phyloP scores from a whole-genome alignment of 2,888 invertebrate genomes.

The Parnassius orleans region DNA sequence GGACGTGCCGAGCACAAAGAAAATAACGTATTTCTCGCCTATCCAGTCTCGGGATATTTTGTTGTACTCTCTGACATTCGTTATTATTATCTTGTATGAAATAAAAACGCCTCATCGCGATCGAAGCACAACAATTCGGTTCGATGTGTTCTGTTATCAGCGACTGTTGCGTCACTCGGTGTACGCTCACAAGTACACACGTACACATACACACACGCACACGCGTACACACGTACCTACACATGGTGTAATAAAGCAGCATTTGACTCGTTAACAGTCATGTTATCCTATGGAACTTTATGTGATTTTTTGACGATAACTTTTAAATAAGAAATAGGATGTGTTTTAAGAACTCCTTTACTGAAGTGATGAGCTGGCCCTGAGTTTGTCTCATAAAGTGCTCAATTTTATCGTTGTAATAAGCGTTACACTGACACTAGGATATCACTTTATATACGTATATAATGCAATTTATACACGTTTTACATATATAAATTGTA shows the following conservation, averaged over 20 bases:
- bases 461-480: no score
- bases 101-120: not conserved
- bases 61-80: not conserved
- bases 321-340: not conserved
- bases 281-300: not conserved
- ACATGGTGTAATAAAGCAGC: not conserved
- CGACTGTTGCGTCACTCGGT: constrained; percentile 10
- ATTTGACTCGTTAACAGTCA: not conserved
- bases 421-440: no score
- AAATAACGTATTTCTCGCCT: not conserved
- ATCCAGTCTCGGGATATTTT: not conserved
- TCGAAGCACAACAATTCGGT: not conserved
- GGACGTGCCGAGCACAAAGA: not conserved
- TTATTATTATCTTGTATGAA: not conserved
- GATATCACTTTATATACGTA: no score
- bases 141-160: constrained; percentile 9
- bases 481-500: no score
- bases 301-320: not conserved
- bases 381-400: no score
- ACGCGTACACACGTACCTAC: no score
- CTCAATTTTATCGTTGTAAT: no score
- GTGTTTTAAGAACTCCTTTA: no score
- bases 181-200: constrained; percentile 26
- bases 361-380: no score
- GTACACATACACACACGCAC: constrained; percentile 25